These are phyloP conservation scores for Loripinus fragilis DNA, from an alignment of 2,888 invertebrate species.

Conservation along the genomic window DNA sequence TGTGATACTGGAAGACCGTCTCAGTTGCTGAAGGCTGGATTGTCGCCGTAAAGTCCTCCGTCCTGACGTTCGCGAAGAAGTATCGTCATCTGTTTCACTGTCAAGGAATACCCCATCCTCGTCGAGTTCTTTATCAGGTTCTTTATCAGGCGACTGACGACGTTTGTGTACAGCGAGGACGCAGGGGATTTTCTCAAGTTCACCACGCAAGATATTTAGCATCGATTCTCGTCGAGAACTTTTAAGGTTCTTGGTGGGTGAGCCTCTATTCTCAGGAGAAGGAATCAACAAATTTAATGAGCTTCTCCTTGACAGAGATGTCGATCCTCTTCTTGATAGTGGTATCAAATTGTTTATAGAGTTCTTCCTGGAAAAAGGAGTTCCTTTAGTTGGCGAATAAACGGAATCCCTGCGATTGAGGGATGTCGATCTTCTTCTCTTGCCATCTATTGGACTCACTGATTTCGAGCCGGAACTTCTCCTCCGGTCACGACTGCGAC, in stretches of 20 bases:
- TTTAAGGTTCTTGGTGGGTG: not conserved
- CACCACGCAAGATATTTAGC: constrained; percentile 50
- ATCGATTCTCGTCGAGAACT: constrained; percentile 48
- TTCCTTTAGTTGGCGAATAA: not conserved
- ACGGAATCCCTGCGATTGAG: not conserved
- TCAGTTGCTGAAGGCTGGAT: not conserved
- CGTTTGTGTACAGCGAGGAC: constrained; percentile 28
- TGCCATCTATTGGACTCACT: not conserved
- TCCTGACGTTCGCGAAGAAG: not conserved
- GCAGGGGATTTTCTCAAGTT: constrained; percentile 51
- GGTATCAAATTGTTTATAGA: not conserved
- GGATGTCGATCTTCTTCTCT: not conserved
- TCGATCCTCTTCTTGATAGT: not conserved
- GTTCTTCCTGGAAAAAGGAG: not conserved
- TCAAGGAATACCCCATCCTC: not conserved
- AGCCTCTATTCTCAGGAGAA: not conserved
- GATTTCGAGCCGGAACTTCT: not conserved
- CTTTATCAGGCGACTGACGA: constrained; percentile 2
- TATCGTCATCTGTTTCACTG: not conserved
- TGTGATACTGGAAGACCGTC: not conserved
- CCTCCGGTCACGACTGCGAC: not conserved
- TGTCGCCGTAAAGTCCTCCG: not conserved
- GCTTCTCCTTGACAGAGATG: not conserved
- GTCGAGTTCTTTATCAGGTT: not conserved
- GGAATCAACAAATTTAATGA: not conserved